These are phyloP conservation scores for Pelvicachromis taeniatus DNA, from an alignment of 2,113 vertebrate species.

Conservation along the genomic window DNA sequence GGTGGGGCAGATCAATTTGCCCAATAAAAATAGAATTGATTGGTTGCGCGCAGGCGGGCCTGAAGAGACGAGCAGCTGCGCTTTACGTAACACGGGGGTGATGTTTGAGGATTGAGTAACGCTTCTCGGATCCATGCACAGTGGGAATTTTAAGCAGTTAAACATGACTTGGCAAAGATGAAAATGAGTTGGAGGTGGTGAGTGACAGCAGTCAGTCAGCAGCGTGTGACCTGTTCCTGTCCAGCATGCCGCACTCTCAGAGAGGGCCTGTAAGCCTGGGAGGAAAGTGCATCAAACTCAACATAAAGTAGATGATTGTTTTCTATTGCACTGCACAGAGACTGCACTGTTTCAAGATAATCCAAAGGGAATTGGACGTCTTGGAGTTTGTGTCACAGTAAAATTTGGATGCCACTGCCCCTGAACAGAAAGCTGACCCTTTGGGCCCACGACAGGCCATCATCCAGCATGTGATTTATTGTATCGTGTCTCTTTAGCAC, in stretches of 20 bases:
- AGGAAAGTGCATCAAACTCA: not conserved
- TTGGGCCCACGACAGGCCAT: not conserved
- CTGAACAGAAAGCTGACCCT: not conserved
- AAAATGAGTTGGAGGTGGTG: not conserved
- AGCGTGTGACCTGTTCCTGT: not conserved
- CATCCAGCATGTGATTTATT: not conserved
- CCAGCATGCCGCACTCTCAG: not conserved
- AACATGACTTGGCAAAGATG: constrained; percentile 43
- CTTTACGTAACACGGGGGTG: constrained; percentile 58
- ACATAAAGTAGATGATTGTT: not conserved
- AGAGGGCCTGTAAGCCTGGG: not conserved
- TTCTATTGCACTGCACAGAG: not conserved
- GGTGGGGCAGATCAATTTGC: constrained; percentile 19
- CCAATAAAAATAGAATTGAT: constrained; percentile 65
- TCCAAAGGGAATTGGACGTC: not conserved
- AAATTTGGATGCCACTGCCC: not conserved
- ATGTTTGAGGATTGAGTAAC: constrained; percentile 11
- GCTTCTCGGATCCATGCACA: not conserved
- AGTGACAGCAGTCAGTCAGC: not conserved
- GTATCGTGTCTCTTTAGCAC: not conserved
- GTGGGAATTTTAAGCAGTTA: constrained; percentile 8
- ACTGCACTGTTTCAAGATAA: not conserved
- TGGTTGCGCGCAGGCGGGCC: not conserved
- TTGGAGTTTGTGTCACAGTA: not conserved
- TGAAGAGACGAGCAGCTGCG: constrained; percentile 65